These are phyloP conservation scores for Typhlichthys eigenmanni DNA, from an alignment of 2,797 vertebrate genomes.

Conservation along the genomic window DNA sequence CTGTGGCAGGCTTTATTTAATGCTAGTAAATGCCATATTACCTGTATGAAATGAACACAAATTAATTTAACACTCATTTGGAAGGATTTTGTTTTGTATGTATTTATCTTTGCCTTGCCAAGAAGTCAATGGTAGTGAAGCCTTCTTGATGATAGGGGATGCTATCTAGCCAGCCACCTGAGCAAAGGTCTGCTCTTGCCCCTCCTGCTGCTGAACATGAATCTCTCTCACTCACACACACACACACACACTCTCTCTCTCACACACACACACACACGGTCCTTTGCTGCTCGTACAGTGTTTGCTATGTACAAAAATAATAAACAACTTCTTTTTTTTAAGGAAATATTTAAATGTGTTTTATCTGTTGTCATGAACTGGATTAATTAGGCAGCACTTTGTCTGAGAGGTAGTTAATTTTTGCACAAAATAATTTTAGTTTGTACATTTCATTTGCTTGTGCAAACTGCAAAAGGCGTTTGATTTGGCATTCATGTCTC, in stretches of 20 bases:
- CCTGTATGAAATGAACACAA: conserved; percentile 53
- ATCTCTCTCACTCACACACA: conserved; percentile 37
- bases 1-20: conserved; percentile 30
- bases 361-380: not conserved
- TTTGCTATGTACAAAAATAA: conserved; percentile 82
- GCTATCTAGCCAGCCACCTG: conserved; percentile 63
- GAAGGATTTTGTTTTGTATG: conserved; percentile 56
- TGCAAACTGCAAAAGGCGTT: not conserved
- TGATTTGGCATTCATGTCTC: not conserved
- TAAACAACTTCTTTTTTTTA: conserved; percentile 87
- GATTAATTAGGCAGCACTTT: not conserved
- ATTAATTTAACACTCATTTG: conserved; percentile 49
- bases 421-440: not conserved
- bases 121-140: conserved; percentile 61
- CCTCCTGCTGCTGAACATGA: conserved; percentile 83
- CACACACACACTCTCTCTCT: conserved; percentile 48
- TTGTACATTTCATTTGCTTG: not conserved
- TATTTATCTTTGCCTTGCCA: conserved; percentile 67
- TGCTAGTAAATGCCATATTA: conserved; percentile 43
- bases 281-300: conserved; percentile 83
- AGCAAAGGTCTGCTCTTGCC: conserved; percentile 69
- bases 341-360: conserved; percentile 64
- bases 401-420: not conserved
- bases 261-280: conserved; percentile 61
- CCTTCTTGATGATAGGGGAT: conserved; percentile 27